A percentile compares a stretch with the other conserved stretches of the same genome.
Evolutionary conservation across 2,888 invertebrate species (phyloP).

Genomic region (Conus canariensis): DNA sequence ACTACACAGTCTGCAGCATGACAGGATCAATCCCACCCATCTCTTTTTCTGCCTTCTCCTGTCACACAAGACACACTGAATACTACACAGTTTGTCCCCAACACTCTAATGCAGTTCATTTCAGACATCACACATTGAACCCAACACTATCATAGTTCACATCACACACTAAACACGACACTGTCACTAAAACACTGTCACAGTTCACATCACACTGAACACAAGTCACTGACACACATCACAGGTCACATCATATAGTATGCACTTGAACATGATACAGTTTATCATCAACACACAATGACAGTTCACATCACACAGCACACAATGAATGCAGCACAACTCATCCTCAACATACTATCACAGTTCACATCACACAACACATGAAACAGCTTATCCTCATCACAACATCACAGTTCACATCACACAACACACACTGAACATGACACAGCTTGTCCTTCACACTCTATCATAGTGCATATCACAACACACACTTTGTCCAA

Average conservation of each 20-base stretch:
- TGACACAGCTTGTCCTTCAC: slow-evolving; percentile 44
- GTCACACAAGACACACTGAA: slow-evolving; percentile 24
- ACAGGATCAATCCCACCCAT: slow-evolving; percentile 68
- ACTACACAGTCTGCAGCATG: slow-evolving; percentile 62
- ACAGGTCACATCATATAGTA: too few species aligned
- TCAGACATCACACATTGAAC: slow-evolving; percentile 20
- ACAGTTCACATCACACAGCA: not conserved
- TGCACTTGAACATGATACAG: not conserved
- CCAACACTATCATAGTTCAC: not conserved
- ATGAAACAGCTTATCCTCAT: too few species aligned
- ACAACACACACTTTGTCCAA: too few species aligned
- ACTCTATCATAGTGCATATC: too few species aligned
- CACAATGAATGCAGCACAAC: too few species aligned
- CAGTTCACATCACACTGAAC: too few species aligned
- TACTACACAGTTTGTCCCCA: slow-evolving; percentile 46
- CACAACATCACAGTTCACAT: slow-evolving; percentile 68
- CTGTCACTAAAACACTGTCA: too few species aligned
- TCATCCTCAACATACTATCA: too few species aligned
- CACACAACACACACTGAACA: slow-evolving; percentile 26
- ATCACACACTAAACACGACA: not conserved
- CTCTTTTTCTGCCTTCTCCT: slow-evolving; percentile 32
- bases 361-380: too few species aligned
- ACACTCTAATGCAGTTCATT: not conserved
- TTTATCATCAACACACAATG: not conserved
- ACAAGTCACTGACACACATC: too few species aligned